Conservation (phyloP, 2,888 invertebrate genomes). For the Plemyria rubiginata region DNA sequence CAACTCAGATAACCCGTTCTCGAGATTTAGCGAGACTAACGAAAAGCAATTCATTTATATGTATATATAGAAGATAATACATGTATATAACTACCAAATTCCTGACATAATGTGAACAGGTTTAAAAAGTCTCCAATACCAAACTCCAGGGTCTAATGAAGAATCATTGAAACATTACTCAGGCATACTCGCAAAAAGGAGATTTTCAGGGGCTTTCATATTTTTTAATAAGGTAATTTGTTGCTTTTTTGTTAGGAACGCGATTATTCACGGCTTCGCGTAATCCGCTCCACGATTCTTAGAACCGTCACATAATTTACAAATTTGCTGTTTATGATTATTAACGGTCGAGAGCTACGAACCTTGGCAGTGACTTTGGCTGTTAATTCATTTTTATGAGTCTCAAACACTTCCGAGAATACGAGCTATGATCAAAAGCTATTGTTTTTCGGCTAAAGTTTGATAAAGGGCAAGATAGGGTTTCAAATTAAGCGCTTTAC, state of each 20-base stretch:
- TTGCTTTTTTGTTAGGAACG: background rate
- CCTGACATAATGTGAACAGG: too few species aligned
- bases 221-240: background rate
- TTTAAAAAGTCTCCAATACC: too few species aligned
- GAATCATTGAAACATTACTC: too few species aligned
- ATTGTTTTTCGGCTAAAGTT: slow-evolving; percentile 12
- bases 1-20: too few species aligned
- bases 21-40: too few species aligned
- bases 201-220: too few species aligned
- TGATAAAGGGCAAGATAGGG: background rate
- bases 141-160: too few species aligned
- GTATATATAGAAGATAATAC: too few species aligned
- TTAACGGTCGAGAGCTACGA: slow-evolving; percentile 25
- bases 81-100: too few species aligned
- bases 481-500: too few species aligned
- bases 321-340: slow-evolving; percentile 29
- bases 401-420: slow-evolving; percentile 16
- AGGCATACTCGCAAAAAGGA: too few species aligned
- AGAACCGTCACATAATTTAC: slow-evolving; percentile 29
- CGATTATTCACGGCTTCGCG: slow-evolving; percentile 20
- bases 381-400: slow-evolving; percentile 19
- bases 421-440: slow-evolving; percentile 3
- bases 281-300: slow-evolving; percentile 8
- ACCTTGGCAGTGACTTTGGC: slow-evolving; percentile 31
- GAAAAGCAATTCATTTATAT: too few species aligned